Evolutionary conservation across 2,888 invertebrate species (phyloP), one percentile per base, ranked within the genome.

Genomic region (Drosophila demipolita): DNA sequence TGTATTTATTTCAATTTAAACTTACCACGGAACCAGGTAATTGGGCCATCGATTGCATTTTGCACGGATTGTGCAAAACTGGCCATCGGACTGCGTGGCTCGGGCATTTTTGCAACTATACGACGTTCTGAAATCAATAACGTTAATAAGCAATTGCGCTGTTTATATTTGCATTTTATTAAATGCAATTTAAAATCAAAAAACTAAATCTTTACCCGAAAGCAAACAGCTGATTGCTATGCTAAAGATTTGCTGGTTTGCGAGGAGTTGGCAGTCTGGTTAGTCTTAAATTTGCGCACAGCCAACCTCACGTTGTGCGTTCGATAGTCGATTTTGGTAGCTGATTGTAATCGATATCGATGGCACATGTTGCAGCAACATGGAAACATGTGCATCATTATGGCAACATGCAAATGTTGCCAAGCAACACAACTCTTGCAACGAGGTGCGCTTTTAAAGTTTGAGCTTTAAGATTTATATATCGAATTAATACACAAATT

Each of bases 11-110:
- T 42, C 23, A 29, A 26, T 50, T n/a, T 32, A 52, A 45, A 75
- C 90, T 91, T 94, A 97, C 97, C 96, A 94, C 96, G 94, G 89
- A 97, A 95, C 94, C 95, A 96, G 63, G 95, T 95, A 74, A 96
- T 95, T 32, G 97, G 97, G 11, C 93, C 93, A 91, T 97, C 96
- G 62, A 97, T 87, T 4, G 95, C 92, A 78, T 92, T 93, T 68
- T 94, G 94, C 36, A 96, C 87, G 2, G 94, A 93, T 72, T 92
- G 92, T 49, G 94, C 91, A 91, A 96, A 96, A 32, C 91, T 89
- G 54, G 77, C 87, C 87, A 93, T 83, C 11, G 93, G 92, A 68
- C 81, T 93, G 70, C 93, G 91, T 38, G 92, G 89, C 71, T 92
- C 92, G 54, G 92, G 92, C 92, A 92, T 92, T 38, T 78, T 78